Evolutionary conservation across 1,140 invertebrate genomes (phyloP), one percentile per base, ranked within the genome.

Genomic region (Paralvinella palmiformis): DNA sequence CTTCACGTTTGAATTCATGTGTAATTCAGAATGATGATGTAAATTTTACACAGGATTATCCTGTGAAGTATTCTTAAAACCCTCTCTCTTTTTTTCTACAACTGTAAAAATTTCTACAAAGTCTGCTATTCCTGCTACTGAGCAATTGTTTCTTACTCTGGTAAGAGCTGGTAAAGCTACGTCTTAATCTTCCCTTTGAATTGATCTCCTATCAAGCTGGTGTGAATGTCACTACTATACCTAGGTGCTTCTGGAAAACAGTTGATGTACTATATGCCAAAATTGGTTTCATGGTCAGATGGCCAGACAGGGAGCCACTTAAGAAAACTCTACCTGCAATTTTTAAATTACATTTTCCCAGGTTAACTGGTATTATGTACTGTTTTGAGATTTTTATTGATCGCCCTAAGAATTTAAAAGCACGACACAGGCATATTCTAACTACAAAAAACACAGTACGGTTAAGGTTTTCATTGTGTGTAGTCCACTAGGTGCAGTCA

Each of bases 341-440:
- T 20, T 71, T 68, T 63, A 67, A 56, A 35, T 6, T n/a, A 48
- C 52, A 65, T 2, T 67, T 69, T 59, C 63, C 67, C 1, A 45
- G 58, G 24, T 53, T 65, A n/a, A 67, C 63, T 10, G 59, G 57
- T 6, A 69, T 70, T 41, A 63, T 72, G 27, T 67, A 72, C 27
- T 72, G 63, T 45, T 70, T 70, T 59, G 70, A 72, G 66, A 67
- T 72, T 13, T 70, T 70, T 24, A 66, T 70, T 57, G 67, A 67
- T 15, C 37, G 32, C 3, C 69, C 70, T 4, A 70, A 63, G 48
- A 65, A 65, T 13, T 36, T 67, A 17, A 36, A 45, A 24, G 62
- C 65, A 41, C 33, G 27, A 53, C 63, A 7, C 13, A 68, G 58
- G 57, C 60, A 41, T n/a, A n/a, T n/a, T 69, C 62, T 20, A 64